phyloP scores from a whole-genome alignment of 2,888 invertebrate genomes.

The Microdon myrmicae region DNA sequence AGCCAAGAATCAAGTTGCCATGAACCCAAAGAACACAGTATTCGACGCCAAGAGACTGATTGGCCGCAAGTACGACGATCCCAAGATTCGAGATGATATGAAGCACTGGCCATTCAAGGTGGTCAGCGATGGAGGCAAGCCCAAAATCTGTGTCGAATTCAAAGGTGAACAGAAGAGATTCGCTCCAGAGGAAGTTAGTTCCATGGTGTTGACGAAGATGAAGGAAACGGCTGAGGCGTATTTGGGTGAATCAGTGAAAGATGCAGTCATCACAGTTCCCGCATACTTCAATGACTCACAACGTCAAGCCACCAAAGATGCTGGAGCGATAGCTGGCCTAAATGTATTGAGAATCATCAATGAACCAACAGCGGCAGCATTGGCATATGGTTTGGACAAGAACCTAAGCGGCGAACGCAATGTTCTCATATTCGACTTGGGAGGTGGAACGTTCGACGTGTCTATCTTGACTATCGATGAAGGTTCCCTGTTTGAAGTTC shows the following conservation, averaged over 20 bases:
- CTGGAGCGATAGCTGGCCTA: slow-evolving; percentile 87
- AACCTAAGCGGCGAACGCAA: slow-evolving; percentile 81
- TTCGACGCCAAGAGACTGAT: slow-evolving; percentile 93
- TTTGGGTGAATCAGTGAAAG: slow-evolving; percentile 81
- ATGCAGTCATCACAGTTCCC: slow-evolving; percentile 88
- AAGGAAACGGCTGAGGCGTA: slow-evolving; percentile 82
- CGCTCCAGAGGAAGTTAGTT: slow-evolving; percentile 88
- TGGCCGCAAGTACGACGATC: slow-evolving; percentile 86
- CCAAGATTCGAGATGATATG: slow-evolving; percentile 88
- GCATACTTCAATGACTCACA: slow-evolving; percentile 90
- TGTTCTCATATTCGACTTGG: slow-evolving; percentile 71
- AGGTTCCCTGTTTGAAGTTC: slow-evolving; percentile 87
- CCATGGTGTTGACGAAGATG: slow-evolving; percentile 92
- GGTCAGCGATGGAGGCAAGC: slow-evolving; percentile 78
- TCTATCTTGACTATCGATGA: slow-evolving; percentile 93
- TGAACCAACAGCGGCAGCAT: slow-evolving; percentile 90
- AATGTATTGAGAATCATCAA: slow-evolving; percentile 90
- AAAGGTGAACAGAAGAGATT: slow-evolving; percentile 87
- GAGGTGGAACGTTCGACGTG: slow-evolving; percentile 92
- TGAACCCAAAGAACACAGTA: slow-evolving; percentile 87
- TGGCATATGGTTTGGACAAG: slow-evolving; percentile 88
- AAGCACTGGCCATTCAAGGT: slow-evolving; percentile 93
- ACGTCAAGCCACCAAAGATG: slow-evolving; percentile 90
- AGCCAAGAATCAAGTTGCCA: slow-evolving; percentile 82
- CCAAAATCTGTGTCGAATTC: slow-evolving; percentile 82